phyloP scores from a whole-genome alignment of 2,113 vertebrate species.

The Prunella himalayana region DNA sequence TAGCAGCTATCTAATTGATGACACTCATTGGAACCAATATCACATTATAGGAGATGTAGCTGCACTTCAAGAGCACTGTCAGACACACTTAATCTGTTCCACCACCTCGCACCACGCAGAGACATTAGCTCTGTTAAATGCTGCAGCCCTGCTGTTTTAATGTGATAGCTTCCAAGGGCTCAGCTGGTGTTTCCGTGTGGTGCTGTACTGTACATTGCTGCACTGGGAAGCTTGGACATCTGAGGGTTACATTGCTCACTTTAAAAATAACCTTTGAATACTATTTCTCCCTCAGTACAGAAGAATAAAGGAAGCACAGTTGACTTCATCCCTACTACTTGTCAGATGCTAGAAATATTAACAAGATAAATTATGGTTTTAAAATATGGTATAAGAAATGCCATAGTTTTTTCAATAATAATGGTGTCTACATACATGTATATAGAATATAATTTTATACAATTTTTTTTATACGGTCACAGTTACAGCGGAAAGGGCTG shows the following conservation, averaged over 20 bases:
- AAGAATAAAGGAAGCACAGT: not conserved
- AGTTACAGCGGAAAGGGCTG: not conserved
- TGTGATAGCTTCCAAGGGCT: not conserved
- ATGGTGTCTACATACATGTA: not conserved
- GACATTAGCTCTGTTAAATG: not conserved
- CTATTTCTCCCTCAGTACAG: not conserved
- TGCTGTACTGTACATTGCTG: not conserved
- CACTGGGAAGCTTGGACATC: not conserved
- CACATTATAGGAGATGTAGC: accelerated
- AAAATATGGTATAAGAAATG: not conserved
- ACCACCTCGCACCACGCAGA: not conserved
- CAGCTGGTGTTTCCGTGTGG: not conserved
- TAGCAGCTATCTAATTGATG: not conserved
- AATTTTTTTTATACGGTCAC: not conserved
- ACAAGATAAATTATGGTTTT: not conserved
- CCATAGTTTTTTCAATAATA: not conserved
- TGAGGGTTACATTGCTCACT: not conserved
- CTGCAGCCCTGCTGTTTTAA: not conserved
- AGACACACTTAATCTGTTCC: not conserved
- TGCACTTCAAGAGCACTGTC: not conserved
- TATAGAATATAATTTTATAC: not conserved
- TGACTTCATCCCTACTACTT: not conserved
- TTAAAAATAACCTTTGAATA: not conserved
- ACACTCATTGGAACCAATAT: not conserved
- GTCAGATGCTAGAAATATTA: not conserved